A percentile compares a stretch with the other conserved stretches of the same genome.
Conservation (phyloP, 2,888 invertebrate species). For the Lithophane leautieri region DNA sequence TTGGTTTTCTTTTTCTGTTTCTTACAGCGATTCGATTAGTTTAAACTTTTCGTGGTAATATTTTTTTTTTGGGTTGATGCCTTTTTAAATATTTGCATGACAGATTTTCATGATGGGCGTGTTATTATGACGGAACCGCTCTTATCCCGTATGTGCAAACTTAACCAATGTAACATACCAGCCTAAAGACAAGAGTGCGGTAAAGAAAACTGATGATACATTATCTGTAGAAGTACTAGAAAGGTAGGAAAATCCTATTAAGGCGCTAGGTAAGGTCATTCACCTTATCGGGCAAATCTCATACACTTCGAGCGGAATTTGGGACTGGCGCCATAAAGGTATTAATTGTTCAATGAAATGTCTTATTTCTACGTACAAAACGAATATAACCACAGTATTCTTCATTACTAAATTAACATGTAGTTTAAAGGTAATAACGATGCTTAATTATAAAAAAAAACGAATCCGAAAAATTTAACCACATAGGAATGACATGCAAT, state of each 20-base stretch:
- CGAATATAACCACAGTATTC: neutral
- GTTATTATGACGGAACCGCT: too few species aligned
- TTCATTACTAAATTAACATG: neutral
- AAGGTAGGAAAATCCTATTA: neutral
- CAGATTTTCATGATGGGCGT: too few species aligned
- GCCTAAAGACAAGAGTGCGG: neutral
- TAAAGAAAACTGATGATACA: neutral
- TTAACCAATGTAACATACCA: neutral
- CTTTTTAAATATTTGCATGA: too few species aligned
- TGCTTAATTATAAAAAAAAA: neutral
- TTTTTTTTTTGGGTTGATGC: too few species aligned
- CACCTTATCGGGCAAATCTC: neutral
- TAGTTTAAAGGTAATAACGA: neutral
- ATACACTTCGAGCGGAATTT: neutral
- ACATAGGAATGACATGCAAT: too few species aligned
- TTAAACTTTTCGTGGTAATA: neutral
- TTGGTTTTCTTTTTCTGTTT: neutral
- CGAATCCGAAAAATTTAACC: too few species aligned
- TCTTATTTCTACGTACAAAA: neutral
- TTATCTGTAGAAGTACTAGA: too few species aligned
- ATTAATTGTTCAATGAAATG: too few species aligned
- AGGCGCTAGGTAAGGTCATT: neutral
- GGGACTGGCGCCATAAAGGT: neutral
- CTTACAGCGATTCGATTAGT: neutral
- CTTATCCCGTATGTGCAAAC: neutral